Percentiles rank a stretch among this genome's conserved stretches.
Conservation (phyloP, 2,888 invertebrate species). For the Coelinius sp. region DNA sequence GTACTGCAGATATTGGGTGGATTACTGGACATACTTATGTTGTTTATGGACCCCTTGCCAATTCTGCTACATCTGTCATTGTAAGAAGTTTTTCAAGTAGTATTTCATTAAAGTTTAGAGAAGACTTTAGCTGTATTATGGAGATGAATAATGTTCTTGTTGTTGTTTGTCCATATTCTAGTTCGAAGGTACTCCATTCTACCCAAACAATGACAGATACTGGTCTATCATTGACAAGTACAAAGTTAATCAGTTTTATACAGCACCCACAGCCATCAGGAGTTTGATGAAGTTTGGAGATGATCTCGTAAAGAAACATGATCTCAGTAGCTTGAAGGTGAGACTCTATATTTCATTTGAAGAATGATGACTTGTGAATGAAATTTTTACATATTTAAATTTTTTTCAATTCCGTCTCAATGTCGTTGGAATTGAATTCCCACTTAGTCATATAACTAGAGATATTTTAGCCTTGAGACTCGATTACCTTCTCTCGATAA, state of each 20-base stretch:
- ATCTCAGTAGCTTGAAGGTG: slow-evolving; percentile 71
- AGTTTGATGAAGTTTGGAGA: slow-evolving; percentile 97
- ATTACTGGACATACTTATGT: slow-evolving; percentile 96
- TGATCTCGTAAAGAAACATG: slow-evolving; percentile 79
- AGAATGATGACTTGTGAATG: not conserved
- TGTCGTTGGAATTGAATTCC: too few relatives aligned
- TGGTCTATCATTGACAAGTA: slow-evolving; percentile 96
- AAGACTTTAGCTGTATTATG: not conserved
- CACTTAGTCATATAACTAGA: not conserved
- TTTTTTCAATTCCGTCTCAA: not conserved
- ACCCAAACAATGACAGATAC: slow-evolving; percentile 92
- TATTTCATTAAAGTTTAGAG: not conserved
- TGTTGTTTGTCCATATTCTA: slow-evolving; percentile 72
- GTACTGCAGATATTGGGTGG: slow-evolving; percentile 97
- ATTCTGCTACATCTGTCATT: slow-evolving; percentile 94
- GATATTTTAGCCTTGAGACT: not conserved
- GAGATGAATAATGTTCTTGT: not conserved
- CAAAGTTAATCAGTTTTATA: slow-evolving; percentile 96
- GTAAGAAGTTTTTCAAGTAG: slow-evolving; percentile 74
- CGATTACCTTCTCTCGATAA: not conserved
- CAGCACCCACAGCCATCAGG: slow-evolving; percentile 97
- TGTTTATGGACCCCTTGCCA: slow-evolving; percentile 94
- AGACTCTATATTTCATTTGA: not conserved
- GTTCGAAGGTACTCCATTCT: slow-evolving; percentile 98
- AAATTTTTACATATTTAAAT: not conserved